Conservation (phyloP, 2,113 vertebrate genomes). For the Natator depressus region DNA sequence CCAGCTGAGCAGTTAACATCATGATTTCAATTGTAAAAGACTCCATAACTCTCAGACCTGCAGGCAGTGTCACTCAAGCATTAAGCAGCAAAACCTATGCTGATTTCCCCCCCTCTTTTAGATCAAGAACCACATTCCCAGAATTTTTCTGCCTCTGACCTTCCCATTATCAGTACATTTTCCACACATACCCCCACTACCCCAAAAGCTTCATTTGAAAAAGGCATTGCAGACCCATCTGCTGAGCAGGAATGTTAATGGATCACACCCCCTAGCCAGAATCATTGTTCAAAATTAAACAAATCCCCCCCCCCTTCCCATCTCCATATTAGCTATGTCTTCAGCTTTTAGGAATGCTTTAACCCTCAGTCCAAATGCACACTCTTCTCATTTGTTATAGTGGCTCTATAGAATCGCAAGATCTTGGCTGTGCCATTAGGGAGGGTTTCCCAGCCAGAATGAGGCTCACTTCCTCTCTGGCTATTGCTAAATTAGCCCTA, state of each 20-base stretch:
- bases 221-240: neutral
- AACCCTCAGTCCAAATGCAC: neutral
- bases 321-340: neutral
- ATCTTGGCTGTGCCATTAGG: neutral
- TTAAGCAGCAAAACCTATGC: neutral
- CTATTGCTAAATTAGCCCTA: fast-evolving
- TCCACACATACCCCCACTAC: neutral
- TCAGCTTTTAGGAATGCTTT: neutral
- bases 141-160: slow-evolving; percentile 67
- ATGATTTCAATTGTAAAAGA: slow-evolving; percentile 21
- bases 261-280: neutral
- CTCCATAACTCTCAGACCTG: neutral
- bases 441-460: neutral
- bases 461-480: fast-evolving
- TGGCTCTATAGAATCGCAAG: neutral
- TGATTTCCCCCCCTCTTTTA: neutral
- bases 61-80: neutral
- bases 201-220: neutral
- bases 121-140: slow-evolving; percentile 69
- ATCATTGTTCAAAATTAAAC: neutral
- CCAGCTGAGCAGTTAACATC: neutral
- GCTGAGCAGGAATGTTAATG: neutral
- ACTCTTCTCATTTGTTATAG: fast-evolving
- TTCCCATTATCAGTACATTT: slow-evolving; percentile 51
- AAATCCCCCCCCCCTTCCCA: neutral